Conservation (phyloP, 2,113 vertebrate genomes). For the Bucco capensis region DNA sequence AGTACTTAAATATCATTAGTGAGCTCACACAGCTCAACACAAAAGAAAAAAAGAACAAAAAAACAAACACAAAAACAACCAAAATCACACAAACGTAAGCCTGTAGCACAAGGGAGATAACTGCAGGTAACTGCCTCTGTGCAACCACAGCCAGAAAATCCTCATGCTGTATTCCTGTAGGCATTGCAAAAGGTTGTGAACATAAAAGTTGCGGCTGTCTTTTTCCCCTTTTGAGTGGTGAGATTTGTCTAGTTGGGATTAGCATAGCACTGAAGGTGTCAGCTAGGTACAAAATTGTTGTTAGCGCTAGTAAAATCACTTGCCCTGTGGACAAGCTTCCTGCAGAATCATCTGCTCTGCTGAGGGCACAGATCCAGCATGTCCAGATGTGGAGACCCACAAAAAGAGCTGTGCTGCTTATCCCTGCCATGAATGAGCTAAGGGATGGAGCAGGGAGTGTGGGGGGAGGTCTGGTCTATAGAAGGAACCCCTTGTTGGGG, state of each 20-base stretch:
- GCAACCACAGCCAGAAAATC: background rate
- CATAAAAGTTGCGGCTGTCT: background rate
- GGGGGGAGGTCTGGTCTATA: background rate
- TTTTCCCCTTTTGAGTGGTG: background rate
- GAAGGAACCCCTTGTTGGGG: background rate
- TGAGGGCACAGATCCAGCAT: background rate
- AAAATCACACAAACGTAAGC: background rate
- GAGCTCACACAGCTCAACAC: background rate
- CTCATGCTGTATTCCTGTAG: background rate
- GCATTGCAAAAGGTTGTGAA: background rate
- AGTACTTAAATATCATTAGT: background rate
- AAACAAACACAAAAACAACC: background rate
- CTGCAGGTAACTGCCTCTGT: background rate
- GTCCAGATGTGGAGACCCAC: background rate
- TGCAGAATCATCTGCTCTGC: background rate
- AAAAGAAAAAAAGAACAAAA: background rate
- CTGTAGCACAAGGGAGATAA: background rate
- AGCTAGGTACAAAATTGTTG: background rate
- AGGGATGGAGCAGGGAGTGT: background rate
- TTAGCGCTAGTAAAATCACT: constrained; percentile 15
- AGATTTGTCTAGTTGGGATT: background rate
- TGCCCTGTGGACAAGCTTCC: background rate
- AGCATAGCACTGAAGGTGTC: background rate
- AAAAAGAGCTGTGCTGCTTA: background rate
- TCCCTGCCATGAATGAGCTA: background rate